Evolutionary conservation across 30 jellyfish, hydroid and myxozoan species (phyloP), one percentile per base, ranked within the genome.

Genomic region (Hydractinia echinata): DNA sequence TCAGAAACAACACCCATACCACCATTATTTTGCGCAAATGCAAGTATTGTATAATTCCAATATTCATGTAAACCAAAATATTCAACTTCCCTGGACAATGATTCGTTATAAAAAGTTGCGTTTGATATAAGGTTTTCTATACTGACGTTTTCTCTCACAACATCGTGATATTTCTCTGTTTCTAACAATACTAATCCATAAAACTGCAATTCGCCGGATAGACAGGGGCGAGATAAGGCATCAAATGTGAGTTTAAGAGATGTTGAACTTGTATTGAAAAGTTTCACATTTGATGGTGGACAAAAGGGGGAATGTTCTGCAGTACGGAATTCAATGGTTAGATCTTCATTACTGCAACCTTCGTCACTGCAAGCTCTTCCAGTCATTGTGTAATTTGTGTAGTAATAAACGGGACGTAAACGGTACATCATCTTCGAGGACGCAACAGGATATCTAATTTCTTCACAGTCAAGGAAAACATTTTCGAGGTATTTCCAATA

Each of bases 361-460:
- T 64, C 74, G 19, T 64, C 74, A 64, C 74, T 64, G 74, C 74
- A 64, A 6, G 74, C 74, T 64, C 8, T 64, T 64, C 74, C 74
- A 1, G 39, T 51, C 19, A 64, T 44, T 64, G 19, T 51, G 4
- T 64, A 64, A 51, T 64, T 64, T 7, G 74, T 64, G 39, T n/a
- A 64, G 5, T 6, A 64, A 64, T 64, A 51, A 44, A 64, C 51
- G 4, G 74, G 5, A 51, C 19, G 74, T 64, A 64, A 7, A 51
- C 39, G 0, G 10, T 44, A n/a, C 8, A 44, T 7, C 51, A 64
- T 64, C 39, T 64, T 64, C 39, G 74, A 64, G 4, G 74, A 64
- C 19, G 74, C n/a, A 7, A 6, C 74, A 7, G 39, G 19, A 6
- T 44, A 51, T 64, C 39, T 64, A n/a, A 64, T 64, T 51, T 64